These are phyloP conservation scores for Corella eumyota DNA, from an alignment of 23 tunicate species.

Conservation along the genomic window DNA sequence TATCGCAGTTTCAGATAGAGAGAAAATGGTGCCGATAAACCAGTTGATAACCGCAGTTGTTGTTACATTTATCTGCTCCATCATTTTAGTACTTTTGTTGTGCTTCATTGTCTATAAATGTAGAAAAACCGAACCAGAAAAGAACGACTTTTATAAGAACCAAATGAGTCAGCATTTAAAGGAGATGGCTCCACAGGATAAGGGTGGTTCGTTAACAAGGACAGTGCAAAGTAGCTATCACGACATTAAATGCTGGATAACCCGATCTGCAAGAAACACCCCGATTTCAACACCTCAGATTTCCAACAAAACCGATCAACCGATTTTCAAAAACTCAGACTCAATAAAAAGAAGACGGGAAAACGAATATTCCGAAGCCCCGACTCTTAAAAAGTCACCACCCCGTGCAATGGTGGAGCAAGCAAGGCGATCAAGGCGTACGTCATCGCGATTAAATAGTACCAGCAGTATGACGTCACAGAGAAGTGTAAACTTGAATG, in stretches of 20 bases:
- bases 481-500: background rate
- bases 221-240: constrained; percentile 3
- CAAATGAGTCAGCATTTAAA: constrained; percentile 26
- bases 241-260: constrained; percentile 9
- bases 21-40: too few species aligned
- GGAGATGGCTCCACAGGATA: constrained; percentile 6
- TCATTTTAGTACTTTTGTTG: background rate
- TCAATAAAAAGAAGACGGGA: background rate
- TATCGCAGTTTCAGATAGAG: too few species aligned
- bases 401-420: constrained; percentile 4
- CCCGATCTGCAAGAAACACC: constrained; percentile 11
- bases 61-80: constrained; percentile 9
- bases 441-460: constrained; percentile 33
- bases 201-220: constrained; percentile 16
- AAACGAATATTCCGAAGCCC: constrained; percentile 41
- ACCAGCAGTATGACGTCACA: constrained; percentile 24
- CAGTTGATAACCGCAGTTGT: constrained; percentile 12
- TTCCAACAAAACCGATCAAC: constrained; percentile 13
- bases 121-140: background rate
- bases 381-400: constrained; percentile 2
- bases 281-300: constrained; percentile 21
- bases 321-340: background rate
- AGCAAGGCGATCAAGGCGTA: constrained; percentile 5
- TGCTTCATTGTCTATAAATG: constrained; percentile 1
- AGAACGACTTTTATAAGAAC: constrained; percentile 11